Base-by-base conservation (phyloP, 2,113 vertebrate species). In the Eira barbara region DNA sequence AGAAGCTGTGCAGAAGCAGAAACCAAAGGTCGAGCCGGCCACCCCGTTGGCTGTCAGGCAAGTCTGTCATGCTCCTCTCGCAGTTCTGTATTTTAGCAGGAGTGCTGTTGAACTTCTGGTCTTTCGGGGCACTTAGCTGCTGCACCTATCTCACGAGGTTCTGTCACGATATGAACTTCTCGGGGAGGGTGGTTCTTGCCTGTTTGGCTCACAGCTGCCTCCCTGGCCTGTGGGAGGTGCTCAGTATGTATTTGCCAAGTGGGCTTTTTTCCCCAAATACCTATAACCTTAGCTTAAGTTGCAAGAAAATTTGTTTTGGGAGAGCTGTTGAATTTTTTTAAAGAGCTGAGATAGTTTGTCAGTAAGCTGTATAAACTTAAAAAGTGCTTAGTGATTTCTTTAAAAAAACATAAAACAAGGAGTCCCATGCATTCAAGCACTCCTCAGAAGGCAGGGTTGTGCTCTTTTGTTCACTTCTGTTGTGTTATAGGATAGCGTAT, bases 11-110 rank as follows among this genome's bases (percentile, higher is more conserved):
- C 99, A 99, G 96, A 99, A 99, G 97, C 99, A 99, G 97, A 99
- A 99, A 97, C 99, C 99, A 14, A 99, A 99, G 97, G 99, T 99
- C 82, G 99, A 99, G 97, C 99, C 99, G 1, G 99, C 99, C 1
- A 99, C 99, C 0, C 99, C 99, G 0, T 88, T 99, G 97, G 99
- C 99, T 89, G 99, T 99, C 98, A 99, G 99, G 99, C 98, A 98
- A 98, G 97, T 98, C 80, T 23, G 25, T 55, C 6, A 0, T 25
- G 39, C 27, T n/a, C 2, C 5, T 57, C 45, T 45, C 14, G 4
- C 3, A 0, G 42, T 31, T 31, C 42, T 21, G 10, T 65, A 2
- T 7, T 69, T 27, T 59, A 17, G 79, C 63, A 42, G 83, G 2
- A 2, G 9, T 7, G 3, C 14, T n/a, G 8, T 87, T 47, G 21